Percentiles rank a stretch among this genome's conserved stretches.
Evolutionary conservation across 2,113 vertebrate genomes (phyloP).

Genomic region (Pedetes capensis): DNA sequence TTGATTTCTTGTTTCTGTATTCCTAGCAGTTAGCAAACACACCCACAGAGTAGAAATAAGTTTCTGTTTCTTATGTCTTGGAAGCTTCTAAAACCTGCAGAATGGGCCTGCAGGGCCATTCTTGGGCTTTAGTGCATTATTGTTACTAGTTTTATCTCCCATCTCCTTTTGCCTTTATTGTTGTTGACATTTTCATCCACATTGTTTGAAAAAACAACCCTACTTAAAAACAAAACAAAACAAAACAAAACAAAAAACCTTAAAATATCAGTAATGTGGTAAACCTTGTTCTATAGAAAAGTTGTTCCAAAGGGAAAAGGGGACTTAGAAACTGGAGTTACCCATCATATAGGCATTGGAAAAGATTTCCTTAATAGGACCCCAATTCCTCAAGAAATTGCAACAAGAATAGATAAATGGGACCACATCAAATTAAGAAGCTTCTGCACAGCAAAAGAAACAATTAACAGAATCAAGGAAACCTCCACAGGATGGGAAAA

Average conservation of each 20-base stretch:
- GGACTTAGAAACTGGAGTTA: not conserved
- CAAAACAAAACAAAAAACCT: too few relatives aligned
- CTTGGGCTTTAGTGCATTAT: not conserved
- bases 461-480: too few relatives aligned
- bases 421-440: too few relatives aligned
- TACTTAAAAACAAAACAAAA: too few relatives aligned
- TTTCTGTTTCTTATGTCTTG: not conserved
- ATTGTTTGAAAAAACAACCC: not conserved
- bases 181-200: not conserved
- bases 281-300: not conserved
- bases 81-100: not conserved
- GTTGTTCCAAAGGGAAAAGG: not conserved
- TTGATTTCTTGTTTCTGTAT: not conserved
- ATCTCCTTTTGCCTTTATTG: not conserved
- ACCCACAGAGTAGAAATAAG: not conserved
- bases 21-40: not conserved
- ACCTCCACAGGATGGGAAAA: too few relatives aligned
- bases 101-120: not conserved
- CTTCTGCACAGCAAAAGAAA: too few relatives aligned
- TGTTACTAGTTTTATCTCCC: not conserved
- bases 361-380: too few relatives aligned
- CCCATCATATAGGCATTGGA: too few relatives aligned
- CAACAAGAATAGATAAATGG: too few relatives aligned
- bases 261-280: not conserved
- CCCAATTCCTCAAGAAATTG: too few relatives aligned